Evolutionary conservation across 1,140 invertebrate species (phyloP).

Genomic region (Bacillus rossius): DNA sequence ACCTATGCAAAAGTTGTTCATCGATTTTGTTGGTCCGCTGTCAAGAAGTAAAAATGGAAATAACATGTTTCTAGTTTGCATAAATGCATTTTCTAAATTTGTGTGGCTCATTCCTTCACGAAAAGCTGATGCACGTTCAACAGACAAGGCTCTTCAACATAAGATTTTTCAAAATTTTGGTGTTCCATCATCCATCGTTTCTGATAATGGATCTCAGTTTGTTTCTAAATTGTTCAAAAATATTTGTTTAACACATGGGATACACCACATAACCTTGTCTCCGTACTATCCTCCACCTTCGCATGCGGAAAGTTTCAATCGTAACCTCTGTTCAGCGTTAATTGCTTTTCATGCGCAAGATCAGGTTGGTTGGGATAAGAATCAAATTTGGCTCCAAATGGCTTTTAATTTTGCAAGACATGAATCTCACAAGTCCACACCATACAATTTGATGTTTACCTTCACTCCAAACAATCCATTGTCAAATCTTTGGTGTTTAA

Average conservation of each 20-base stretch:
- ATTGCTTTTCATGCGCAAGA: neutral
- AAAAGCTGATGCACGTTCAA: neutral
- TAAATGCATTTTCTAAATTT: neutral
- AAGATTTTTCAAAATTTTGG: neutral
- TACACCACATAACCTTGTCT: neutral
- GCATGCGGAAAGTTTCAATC: neutral
- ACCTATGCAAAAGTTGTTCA: neutral
- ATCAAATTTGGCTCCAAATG: neutral
- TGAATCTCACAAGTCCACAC: neutral
- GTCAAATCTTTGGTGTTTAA: neutral
- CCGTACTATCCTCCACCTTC: neutral
- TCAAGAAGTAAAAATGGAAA: neutral
- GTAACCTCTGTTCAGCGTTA: neutral
- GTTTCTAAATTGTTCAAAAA: neutral
- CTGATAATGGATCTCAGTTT: neutral
- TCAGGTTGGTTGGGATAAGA: neutral
- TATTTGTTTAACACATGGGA: neutral
- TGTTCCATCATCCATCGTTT: neutral
- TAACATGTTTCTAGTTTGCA: neutral
- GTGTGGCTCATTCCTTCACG: neutral
- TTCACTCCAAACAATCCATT: neutral
- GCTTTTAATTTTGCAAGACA: neutral
- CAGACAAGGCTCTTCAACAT: neutral
- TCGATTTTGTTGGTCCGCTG: neutral
- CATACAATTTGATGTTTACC: neutral